Base-by-base conservation (phyloP, 1,140 invertebrate species). In the Drosophila paulistorum region DNA sequence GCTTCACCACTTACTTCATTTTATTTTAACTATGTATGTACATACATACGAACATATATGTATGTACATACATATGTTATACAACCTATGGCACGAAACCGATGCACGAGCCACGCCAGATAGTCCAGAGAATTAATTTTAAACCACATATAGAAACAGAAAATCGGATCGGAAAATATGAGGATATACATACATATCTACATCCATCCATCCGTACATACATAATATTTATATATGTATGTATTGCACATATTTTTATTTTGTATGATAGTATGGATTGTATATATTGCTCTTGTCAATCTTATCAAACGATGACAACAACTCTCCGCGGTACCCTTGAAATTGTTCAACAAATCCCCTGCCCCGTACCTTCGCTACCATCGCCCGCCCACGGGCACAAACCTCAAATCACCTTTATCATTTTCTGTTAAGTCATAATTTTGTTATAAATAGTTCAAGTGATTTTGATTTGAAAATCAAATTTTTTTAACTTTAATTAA, bases 201-300 rank as follows among this genome's bases (percentile, higher is more conserved):
- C 35, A 37, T 37, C 5, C 35, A 73, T 41, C 23, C 23, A 2
- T 23, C 20, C 20, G 1, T 6, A 35, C 35, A 37, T 37, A 58
- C 30, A 42, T 48, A 48, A 20, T 20, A 48, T 20, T 7, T 48
- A 48, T 10, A 7, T 45, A 7, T n/a, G n/a, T 48, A 45, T 45
- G 2, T 45, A 41, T 20, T 13, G 4, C 1, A 61, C 20, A 60
- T 14, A 14, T 35, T 7, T 17, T 23, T 13, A 26, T 42, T 65
- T 48, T 26, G 2, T 3, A 60, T 41, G 48, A 60, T 59, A 41
- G 17, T 17, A 45, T 14, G 4, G 33, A 9, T 13, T 26, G 7
- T 33, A n/a, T 54, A 81, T 86, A 74, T 85, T 71, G 78, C 60
- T 82, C 75, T 79, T 87, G 83, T 87, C 82, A 86, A 86, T 86